Conservation (phyloP, 2,888 invertebrate species). For the Kuschelorhynchus macadamiae region DNA sequence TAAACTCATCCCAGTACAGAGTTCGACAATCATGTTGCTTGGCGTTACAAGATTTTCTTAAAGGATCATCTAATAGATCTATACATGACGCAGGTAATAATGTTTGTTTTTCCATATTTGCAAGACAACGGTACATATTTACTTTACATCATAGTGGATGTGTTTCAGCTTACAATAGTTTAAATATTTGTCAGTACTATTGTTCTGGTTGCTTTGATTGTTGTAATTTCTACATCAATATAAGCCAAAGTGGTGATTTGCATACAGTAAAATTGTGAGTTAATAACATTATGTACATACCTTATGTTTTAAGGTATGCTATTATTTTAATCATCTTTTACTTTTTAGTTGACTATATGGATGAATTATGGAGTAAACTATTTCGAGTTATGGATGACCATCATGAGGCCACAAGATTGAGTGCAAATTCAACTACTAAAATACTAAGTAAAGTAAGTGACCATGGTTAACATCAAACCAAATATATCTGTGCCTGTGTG, state of each 20-base stretch:
- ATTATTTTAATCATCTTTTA: background rate
- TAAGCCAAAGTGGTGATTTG: too few relatives aligned
- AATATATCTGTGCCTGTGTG: too few relatives aligned
- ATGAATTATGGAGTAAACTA: slow-evolving; percentile 84
- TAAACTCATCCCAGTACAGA: slow-evolving; percentile 89
- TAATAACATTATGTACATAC: too few relatives aligned
- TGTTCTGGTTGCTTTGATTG: too few relatives aligned
- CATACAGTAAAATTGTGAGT: too few relatives aligned
- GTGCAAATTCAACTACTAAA: slow-evolving; percentile 80
- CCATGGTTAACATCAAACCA: background rate
- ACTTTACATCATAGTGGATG: too few relatives aligned
- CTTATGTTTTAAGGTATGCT: background rate
- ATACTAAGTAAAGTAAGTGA: slow-evolving; percentile 79
- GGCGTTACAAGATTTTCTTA: slow-evolving; percentile 87
- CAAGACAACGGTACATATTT: too few relatives aligned
- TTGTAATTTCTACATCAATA: too few relatives aligned
- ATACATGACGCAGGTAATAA: slow-evolving; percentile 63
- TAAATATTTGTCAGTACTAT: too few relatives aligned
- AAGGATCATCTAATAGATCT: slow-evolving; percentile 71
- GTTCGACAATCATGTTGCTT: slow-evolving; percentile 93
- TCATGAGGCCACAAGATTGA: slow-evolving; percentile 86
- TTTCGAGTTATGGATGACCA: slow-evolving; percentile 96
- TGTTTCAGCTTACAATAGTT: too few relatives aligned
- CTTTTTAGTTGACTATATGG: slow-evolving; percentile 64
- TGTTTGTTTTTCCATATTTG: background rate